Conservation (phyloP, 2,797 vertebrate species). For the Tympanoctomys barrerae region DNA sequence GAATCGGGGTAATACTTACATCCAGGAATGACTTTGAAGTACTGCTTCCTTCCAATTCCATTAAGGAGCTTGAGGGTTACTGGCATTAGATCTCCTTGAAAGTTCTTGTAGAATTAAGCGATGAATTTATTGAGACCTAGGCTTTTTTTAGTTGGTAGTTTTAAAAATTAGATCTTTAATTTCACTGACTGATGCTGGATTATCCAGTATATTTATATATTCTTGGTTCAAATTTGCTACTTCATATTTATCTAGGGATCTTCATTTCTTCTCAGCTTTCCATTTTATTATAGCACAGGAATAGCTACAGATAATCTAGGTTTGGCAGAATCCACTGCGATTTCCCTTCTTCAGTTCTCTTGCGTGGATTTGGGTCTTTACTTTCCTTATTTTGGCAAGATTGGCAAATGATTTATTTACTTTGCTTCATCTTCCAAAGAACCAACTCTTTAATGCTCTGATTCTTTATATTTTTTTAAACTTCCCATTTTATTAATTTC, state of each 20-base stretch:
- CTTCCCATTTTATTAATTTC: neutral
- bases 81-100: neutral
- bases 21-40: neutral
- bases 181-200: neutral
- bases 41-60: neutral
- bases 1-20: neutral
- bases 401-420: neutral
- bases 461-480: neutral
- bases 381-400: neutral
- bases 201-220: neutral
- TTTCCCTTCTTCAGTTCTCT: neutral
- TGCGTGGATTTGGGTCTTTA: neutral
- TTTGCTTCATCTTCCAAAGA: neutral
- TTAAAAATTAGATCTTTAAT: neutral
- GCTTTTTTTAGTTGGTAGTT: neutral
- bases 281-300: neutral
- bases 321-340: neutral
- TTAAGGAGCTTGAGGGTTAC: neutral
- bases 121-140: neutral
- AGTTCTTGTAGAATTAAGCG: neutral
- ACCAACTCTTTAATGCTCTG: neutral
- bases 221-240: neutral
- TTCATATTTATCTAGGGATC: neutral
- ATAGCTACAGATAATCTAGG: neutral
- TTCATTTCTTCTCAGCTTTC: neutral